phyloP scores from a whole-genome alignment of 2,888 invertebrate genomes.

The Tineola bisselliella region DNA sequence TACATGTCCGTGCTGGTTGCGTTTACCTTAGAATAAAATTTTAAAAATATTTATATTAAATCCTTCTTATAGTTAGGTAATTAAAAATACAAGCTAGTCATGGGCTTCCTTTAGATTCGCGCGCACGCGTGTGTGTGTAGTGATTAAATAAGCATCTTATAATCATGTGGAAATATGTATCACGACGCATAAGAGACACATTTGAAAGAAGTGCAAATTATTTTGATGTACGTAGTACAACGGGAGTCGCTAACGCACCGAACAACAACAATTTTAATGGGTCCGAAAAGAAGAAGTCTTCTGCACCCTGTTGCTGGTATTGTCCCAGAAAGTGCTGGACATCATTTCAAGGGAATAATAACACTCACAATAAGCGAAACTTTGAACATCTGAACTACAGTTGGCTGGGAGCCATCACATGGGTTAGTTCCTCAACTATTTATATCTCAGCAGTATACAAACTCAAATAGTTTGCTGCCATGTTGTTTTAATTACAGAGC shows the following conservation, averaged over 20 bases:
- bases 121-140: neutral
- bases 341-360: slow-evolving; percentile 28
- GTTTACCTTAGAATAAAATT: neutral
- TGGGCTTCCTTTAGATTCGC: neutral
- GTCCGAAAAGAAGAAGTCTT: slow-evolving; percentile 30
- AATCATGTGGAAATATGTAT: slow-evolving; percentile 67
- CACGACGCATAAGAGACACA: slow-evolving; percentile 58
- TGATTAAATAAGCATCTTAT: neutral
- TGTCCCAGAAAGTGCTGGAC: slow-evolving; percentile 35
- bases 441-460: slow-evolving; percentile 12
- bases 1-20: too few relatives aligned
- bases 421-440: slow-evolving; percentile 37
- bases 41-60: neutral
- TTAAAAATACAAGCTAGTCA: neutral
- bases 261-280: slow-evolving; percentile 28
- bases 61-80: neutral
- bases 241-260: slow-evolving; percentile 37
- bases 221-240: slow-evolving; percentile 55
- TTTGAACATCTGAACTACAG: slow-evolving; percentile 48
- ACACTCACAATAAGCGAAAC: slow-evolving; percentile 45
- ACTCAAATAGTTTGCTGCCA: neutral
- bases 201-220: slow-evolving; percentile 58
- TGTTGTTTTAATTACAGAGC: slow-evolving; percentile 49
- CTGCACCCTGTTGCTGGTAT: slow-evolving; percentile 37
- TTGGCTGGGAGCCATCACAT: slow-evolving; percentile 65